These are phyloP conservation scores for Campylorhamphus procurvoides DNA, from an alignment of 2,113 vertebrate genomes.

Conservation along the genomic window DNA sequence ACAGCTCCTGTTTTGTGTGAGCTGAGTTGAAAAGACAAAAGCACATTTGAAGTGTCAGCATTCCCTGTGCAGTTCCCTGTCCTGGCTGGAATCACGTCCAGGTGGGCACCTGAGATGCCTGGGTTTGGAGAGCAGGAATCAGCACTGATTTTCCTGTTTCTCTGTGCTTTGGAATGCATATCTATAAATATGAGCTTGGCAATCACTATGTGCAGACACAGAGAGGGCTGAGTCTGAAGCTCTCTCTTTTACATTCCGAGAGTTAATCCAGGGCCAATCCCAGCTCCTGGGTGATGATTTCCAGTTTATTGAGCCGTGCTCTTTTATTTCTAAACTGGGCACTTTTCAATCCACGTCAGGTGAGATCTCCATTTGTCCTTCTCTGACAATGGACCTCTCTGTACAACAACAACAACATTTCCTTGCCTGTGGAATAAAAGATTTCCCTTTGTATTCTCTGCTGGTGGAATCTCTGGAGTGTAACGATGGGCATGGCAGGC, in stretches of 20 bases:
- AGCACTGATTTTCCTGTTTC: background rate
- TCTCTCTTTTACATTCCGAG: background rate
- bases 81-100: background rate
- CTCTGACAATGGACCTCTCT: background rate
- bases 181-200: background rate
- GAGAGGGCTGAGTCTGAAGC: background rate
- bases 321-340: background rate
- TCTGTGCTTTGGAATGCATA: fast-evolving
- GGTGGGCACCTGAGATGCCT: background rate
- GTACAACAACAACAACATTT: slow-evolving; percentile 22
- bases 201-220: fast-evolving
- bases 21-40: background rate
- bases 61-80: background rate
- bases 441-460: slow-evolving; percentile 8
- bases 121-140: background rate
- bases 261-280: background rate
- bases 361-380: background rate
- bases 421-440: background rate
- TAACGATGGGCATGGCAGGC: background rate
- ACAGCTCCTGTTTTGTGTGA: background rate
- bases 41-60: background rate
- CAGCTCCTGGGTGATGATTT: background rate
- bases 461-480: background rate
- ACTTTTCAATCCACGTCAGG: background rate
- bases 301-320: background rate